A percentile compares a stretch with the other conserved stretches of the same genome.
Evolutionary conservation across 2,797 vertebrate species (phyloP).

Genomic region (Erethizon dorsatum): DNA sequence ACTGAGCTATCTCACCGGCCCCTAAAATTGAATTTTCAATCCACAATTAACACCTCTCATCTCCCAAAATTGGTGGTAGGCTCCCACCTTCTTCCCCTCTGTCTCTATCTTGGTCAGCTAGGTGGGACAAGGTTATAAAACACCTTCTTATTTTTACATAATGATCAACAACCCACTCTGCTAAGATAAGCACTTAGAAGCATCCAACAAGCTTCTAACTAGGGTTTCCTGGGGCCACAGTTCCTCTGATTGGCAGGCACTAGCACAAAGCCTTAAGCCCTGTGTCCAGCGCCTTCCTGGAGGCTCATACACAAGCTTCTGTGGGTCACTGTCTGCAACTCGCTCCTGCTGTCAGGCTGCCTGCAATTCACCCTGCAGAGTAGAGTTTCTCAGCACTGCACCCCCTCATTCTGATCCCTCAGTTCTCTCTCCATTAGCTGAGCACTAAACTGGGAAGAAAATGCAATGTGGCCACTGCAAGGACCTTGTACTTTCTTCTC

Average conservation of each 20-base stretch:
- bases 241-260: background rate
- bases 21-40: background rate
- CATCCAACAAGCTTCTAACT: background rate
- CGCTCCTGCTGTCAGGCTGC: rapidly evolving
- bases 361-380: background rate
- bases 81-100: background rate
- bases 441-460: background rate
- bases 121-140: background rate
- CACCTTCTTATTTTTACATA: background rate
- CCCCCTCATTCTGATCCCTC: background rate
- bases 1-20: too few species aligned
- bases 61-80: background rate
- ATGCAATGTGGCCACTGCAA: background rate
- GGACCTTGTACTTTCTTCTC: background rate
- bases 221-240: background rate
- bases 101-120: background rate
- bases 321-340: background rate
- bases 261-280: background rate
- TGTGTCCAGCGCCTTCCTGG: background rate
- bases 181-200: background rate
- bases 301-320: background rate
- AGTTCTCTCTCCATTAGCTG: background rate
- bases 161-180: background rate
- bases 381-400: background rate
- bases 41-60: background rate